phyloP scores from a whole-genome alignment of 2,113 vertebrate genomes.

The Geothlypis trichas region DNA sequence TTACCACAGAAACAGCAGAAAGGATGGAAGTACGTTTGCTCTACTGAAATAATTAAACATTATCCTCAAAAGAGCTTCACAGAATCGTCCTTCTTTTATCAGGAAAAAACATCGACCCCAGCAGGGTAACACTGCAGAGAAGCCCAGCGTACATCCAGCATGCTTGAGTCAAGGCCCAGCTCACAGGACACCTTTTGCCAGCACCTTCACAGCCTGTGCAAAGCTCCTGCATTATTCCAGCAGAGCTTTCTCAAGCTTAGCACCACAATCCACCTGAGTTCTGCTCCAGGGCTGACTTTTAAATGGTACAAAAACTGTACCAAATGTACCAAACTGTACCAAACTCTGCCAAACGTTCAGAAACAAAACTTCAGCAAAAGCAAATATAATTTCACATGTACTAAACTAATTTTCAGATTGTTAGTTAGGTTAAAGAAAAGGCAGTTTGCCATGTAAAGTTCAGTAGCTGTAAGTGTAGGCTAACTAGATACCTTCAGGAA shows the following conservation, averaged over 20 bases:
- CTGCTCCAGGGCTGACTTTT: neutral
- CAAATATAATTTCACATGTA: neutral
- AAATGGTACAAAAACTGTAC: neutral
- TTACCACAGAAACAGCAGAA: neutral
- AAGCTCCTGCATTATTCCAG: neutral
- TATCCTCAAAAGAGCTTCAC: neutral
- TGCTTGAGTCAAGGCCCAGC: fast-evolving
- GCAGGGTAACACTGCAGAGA: neutral
- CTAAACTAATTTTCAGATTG: neutral
- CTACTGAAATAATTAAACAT: neutral
- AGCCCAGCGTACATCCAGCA: neutral
- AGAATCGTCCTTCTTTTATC: neutral
- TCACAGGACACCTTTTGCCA: neutral
- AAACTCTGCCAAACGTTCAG: neutral
- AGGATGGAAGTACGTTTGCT: neutral
- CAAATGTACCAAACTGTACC: no score
- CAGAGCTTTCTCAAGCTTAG: neutral
- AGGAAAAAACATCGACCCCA: neutral
- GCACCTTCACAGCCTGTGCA: neutral
- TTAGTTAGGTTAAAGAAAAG: neutral
- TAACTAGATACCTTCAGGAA: neutral
- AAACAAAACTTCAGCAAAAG: neutral
- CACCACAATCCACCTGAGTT: neutral
- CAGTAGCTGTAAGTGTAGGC: neutral
- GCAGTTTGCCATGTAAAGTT: neutral